Conservation (phyloP, 1,140 invertebrate genomes). For the Heliconius eleuchia region DNA sequence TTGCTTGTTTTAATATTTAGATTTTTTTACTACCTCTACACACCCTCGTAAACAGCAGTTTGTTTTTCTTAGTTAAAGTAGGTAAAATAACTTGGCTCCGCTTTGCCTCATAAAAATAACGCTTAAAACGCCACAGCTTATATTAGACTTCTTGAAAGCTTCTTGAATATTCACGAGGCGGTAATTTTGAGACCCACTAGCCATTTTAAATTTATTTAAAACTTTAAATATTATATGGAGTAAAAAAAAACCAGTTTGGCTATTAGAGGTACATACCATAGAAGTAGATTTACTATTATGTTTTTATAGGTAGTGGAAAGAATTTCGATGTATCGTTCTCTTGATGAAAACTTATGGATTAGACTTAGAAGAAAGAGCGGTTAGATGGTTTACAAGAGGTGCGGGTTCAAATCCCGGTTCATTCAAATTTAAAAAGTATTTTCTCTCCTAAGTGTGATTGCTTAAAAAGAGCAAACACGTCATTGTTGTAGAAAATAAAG, state of each 20-base stretch:
- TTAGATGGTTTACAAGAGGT: too few relatives aligned
- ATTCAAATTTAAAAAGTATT: too few relatives aligned
- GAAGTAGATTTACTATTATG: neutral
- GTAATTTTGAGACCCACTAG: constrained; percentile 5
- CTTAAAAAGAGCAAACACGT: too few relatives aligned
- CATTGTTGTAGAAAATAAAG: too few relatives aligned
- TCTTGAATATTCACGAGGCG: constrained; percentile 13
- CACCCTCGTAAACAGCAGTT: neutral
- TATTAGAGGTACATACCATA: neutral
- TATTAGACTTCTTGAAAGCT: constrained; percentile 19
- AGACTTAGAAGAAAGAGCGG: too few relatives aligned
- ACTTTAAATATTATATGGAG: neutral
- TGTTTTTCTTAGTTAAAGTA: constrained; percentile 12
- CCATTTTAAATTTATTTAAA: neutral
- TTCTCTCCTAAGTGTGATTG: too few relatives aligned
- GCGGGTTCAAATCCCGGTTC: too few relatives aligned
- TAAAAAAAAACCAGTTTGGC: too few relatives aligned
- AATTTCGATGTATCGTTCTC: too few relatives aligned
- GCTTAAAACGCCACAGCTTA: constrained; percentile 6
- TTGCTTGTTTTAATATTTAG: neutral
- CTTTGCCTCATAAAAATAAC: constrained; percentile 20
- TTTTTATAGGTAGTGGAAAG: too few relatives aligned
- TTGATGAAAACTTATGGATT: too few relatives aligned
- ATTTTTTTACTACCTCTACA: neutral
- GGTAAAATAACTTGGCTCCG: constrained; percentile 8